Percentiles rank a stretch among this genome's conserved stretches.
Evolutionary conservation across 1,140 invertebrate species (phyloP).

Genomic region (Caenorhabditis inopinata): DNA sequence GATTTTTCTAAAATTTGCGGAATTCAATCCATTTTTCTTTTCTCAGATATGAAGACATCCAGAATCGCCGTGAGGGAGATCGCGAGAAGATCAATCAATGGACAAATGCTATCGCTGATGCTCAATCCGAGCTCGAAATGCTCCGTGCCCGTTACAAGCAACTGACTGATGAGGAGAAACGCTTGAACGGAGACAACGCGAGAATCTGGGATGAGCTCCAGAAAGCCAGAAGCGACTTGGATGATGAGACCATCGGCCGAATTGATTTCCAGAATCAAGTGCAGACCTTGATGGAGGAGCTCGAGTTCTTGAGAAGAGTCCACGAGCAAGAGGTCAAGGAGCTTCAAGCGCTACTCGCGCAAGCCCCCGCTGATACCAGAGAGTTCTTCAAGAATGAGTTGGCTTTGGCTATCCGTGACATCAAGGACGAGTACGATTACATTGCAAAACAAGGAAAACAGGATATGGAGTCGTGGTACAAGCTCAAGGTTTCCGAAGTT

Average conservation of each 20-base stretch:
- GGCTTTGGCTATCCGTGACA: conserved; percentile 70
- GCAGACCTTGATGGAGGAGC: conserved; percentile 76
- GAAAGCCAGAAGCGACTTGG: conserved; percentile 73
- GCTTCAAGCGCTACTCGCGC: conserved; percentile 69
- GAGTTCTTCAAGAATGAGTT: conserved; percentile 69
- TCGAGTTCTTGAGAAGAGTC: conserved; percentile 80
- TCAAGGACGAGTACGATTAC: conserved; percentile 70
- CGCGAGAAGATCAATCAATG: conserved; percentile 68
- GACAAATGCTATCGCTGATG: conserved; percentile 69
- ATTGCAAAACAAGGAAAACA: conserved; percentile 68
- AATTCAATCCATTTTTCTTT: background rate
- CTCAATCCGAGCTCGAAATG: conserved; percentile 70
- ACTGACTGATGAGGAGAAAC: conserved; percentile 69
- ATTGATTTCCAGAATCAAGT: conserved; percentile 86
- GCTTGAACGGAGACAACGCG: conserved; percentile 68
- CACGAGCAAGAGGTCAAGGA: conserved; percentile 71
- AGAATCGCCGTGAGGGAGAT: conserved; percentile 67
- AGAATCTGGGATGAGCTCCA: conserved; percentile 68
- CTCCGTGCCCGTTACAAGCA: conserved; percentile 68
- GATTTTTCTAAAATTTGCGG: background rate
- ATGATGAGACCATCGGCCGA: conserved; percentile 85
- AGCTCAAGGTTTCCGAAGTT: conserved; percentile 68
- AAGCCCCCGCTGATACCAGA: conserved; percentile 66
- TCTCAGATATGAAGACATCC: conserved; percentile 69
- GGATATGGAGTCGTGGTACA: conserved; percentile 67